phyloP scores from a whole-genome alignment of 1,140 invertebrate species.

The Pogonus chalceus region DNA sequence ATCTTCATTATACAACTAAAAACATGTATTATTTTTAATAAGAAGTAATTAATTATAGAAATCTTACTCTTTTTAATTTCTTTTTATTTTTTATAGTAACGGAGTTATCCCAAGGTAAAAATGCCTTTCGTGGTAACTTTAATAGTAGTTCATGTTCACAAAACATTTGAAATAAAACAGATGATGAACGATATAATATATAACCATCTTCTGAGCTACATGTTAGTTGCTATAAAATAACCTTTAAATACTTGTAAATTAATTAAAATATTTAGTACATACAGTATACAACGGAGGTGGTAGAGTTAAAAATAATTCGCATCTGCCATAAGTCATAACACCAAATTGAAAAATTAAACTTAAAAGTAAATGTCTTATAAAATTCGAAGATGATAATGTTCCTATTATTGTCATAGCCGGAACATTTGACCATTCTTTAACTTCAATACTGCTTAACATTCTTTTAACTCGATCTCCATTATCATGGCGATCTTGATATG shows the following conservation, averaged over 20 bases:
- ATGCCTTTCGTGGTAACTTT: not conserved
- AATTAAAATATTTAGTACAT: not conserved
- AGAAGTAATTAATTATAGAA: not conserved
- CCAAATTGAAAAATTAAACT: constrained; percentile 3
- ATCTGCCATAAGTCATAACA: not conserved
- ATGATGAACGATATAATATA: not conserved
- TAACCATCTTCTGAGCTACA: not conserved
- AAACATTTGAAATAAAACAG: constrained; percentile 4
- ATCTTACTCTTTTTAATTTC: not conserved
- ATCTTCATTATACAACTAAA: not conserved
- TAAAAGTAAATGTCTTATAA: constrained; percentile 3
- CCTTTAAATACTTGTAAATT: not conserved
- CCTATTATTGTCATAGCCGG: not conserved
- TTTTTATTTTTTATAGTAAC: not conserved
- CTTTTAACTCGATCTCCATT: not conserved
- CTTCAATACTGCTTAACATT: not conserved
- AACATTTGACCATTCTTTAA: not conserved
- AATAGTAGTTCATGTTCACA: not conserved
- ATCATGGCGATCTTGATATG: constrained; percentile 7
- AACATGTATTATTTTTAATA: not conserved
- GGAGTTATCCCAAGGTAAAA: not conserved
- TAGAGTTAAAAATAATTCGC: not conserved
- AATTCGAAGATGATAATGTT: not conserved
- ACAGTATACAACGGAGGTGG: not conserved
- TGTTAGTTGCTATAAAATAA: constrained; percentile 4